Percentiles rank a stretch among this genome's conserved stretches.
Conservation (phyloP, 1,140 invertebrate species). For the Triops longicaudatus region DNA sequence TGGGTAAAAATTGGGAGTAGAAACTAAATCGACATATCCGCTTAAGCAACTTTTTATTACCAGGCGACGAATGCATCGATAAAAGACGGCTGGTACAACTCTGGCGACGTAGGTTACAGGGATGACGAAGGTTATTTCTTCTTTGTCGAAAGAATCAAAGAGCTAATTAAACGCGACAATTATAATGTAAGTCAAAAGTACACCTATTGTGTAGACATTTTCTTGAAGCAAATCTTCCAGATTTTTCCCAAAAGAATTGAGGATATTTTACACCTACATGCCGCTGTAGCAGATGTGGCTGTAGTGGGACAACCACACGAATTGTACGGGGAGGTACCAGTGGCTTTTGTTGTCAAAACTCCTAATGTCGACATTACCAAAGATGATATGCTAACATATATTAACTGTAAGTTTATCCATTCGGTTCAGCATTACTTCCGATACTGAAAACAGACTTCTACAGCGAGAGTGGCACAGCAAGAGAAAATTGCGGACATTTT, state of each 20-base stretch:
- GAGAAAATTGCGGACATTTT: not conserved
- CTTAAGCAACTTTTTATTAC: too few species aligned
- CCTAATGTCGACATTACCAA: constrained; percentile 27
- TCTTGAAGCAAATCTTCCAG: too few species aligned
- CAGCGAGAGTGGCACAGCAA: not conserved
- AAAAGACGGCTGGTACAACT: too few species aligned
- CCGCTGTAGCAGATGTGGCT: constrained; percentile 39
- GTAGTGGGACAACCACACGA: constrained; percentile 42
- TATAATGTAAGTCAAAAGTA: too few species aligned
- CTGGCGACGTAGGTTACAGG: too few species aligned
- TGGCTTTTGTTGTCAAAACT: constrained; percentile 31
- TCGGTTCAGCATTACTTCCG: not conserved
- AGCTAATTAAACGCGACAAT: too few species aligned
- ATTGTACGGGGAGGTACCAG: constrained; percentile 41
- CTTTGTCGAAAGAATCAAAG: too few species aligned
- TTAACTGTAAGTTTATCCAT: constrained; percentile 28
- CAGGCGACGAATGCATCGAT: too few species aligned
- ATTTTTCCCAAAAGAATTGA: constrained; percentile 48
- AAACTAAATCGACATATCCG: too few species aligned
- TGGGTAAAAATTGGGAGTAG: too few species aligned
- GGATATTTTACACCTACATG: constrained; percentile 42
- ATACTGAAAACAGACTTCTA: not conserved
- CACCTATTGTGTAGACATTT: too few species aligned
- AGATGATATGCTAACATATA: constrained; percentile 33
- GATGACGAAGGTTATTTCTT: too few species aligned